Percentiles rank a stretch among this genome's conserved stretches.
Conservation (phyloP, 2,888 invertebrate species). For the Bibio marci region DNA sequence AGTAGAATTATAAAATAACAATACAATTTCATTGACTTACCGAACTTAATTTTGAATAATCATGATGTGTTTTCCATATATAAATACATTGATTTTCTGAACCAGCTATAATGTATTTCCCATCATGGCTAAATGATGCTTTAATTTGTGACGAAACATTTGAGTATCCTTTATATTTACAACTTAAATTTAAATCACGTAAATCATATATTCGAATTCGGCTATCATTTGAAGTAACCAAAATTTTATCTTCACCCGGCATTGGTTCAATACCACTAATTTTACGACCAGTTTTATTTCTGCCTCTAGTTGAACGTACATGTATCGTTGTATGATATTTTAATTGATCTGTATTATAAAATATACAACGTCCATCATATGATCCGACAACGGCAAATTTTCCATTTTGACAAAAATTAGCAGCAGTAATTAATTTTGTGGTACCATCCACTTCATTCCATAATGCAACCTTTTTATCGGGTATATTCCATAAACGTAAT, state of each 20-base stretch:
- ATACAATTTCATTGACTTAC: conserved; percentile 23
- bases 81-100: conserved; percentile 96
- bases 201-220: conserved; percentile 90
- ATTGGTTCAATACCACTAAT: conserved; percentile 96
- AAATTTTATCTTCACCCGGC: conserved; percentile 87
- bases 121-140: conserved; percentile 93
- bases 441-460: conserved; percentile 97
- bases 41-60: conserved; percentile 86
- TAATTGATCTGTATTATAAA: conserved; percentile 94
- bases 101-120: conserved; percentile 92
- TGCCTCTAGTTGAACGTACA: conserved; percentile 87
- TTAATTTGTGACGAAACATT: conserved; percentile 95
- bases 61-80: conserved; percentile 95
- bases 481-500: conserved; percentile 97
- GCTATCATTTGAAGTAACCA: conserved; percentile 96
- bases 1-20: not conserved
- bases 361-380: conserved; percentile 95
- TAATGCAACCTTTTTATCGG: conserved; percentile 95
- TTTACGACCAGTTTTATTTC: conserved; percentile 86
- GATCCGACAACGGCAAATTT: conserved; percentile 97
- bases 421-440: conserved; percentile 87
- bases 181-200: conserved; percentile 81
- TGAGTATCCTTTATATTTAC: conserved; percentile 87
- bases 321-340: conserved; percentile 98
- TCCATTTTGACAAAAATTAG: conserved; percentile 94